These are phyloP conservation scores for Manduca sexta DNA, from an alignment of 1,140 invertebrate species.

Conservation along the genomic window DNA sequence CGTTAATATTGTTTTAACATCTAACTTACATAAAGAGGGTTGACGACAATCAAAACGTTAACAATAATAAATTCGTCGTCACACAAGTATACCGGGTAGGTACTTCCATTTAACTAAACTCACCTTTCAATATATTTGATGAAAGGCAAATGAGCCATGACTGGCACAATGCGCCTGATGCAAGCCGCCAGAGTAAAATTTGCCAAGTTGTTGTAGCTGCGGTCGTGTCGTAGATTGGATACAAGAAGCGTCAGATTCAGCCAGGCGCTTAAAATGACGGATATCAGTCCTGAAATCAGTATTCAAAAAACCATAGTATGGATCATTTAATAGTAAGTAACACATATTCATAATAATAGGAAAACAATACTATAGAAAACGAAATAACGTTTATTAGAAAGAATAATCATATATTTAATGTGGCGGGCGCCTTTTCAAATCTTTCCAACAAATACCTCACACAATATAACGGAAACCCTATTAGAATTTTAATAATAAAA, in stretches of 20 bases:
- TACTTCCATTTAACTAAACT: conserved; percentile 3
- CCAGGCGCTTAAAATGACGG: conserved; percentile 29
- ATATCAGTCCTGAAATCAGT: conserved; percentile 31
- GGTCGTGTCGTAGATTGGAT: conserved; percentile 31
- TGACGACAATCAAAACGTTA: too few relatives aligned
- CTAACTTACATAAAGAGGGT: too few relatives aligned
- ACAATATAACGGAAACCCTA: too few relatives aligned
- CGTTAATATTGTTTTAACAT: too few relatives aligned
- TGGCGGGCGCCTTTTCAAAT: too few relatives aligned
- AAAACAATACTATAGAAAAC: too few relatives aligned
- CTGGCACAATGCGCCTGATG: conserved; percentile 24
- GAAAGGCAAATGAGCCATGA: conserved; percentile 18
- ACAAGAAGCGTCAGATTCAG: conserved; percentile 29
- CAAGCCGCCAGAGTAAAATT: conserved; percentile 32
- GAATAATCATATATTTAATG: too few relatives aligned
- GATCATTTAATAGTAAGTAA: conserved; percentile 8
- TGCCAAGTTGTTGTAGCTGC: conserved; percentile 44
- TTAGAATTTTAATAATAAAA: too few relatives aligned
- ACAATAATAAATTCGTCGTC: too few relatives aligned
- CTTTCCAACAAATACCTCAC: too few relatives aligned
- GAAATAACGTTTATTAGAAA: too few relatives aligned
- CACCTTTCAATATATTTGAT: conserved; percentile 27
- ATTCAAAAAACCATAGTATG: conserved; percentile 4
- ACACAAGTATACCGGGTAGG: too few relatives aligned
- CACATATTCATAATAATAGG: neutral